Base-by-base conservation (phyloP, 2,113 vertebrate genomes). In the Hemibagrus wyckioides region DNA sequence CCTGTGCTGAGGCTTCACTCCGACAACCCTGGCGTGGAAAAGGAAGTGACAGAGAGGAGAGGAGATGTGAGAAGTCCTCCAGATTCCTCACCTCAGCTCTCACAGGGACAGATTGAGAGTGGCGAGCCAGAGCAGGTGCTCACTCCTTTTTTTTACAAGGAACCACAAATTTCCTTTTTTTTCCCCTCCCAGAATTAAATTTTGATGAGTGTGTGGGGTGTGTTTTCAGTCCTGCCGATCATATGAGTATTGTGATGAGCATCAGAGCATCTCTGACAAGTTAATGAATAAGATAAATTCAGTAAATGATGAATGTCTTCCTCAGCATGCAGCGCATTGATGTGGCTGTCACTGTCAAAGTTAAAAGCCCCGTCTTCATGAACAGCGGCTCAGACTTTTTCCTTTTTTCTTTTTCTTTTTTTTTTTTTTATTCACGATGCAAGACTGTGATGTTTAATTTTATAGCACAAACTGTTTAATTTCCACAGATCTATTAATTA, bases 61-160 rank as follows among this genome's bases (percentile, higher is more conserved):
- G 30, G 33, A 41, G 50, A 14, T 48, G 48, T 75, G 19, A 52
- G 52, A 85, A 79, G 71, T 77, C 83, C 69, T 89, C 30, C 75
- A 73, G 63, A 86, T 86, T 89, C 80, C 73, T 56, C 21, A 19
- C 41, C 56, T 88, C 23, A 48, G 44, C 44, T 48, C 44, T 54
- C 71, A 77, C 56, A 63, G 75, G 75, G 77, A 87, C 85, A 71
- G 52, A 50, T 76, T 54, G 69, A 87, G 39, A 81, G 81, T 54
- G 39, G 67, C 30, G 30, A 77, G 85, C 65, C 21, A 57, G 36
- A 54, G 52, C 59, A 86, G 73, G 73, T 88, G 80, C 83, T 73
- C 14, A 54, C 44, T 28, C n/a, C n/a, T n/a, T 41, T 33, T 39
- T 36, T 84, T 75, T 36, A 30, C 7, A 15, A 41, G 6, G 63